Conservation (phyloP, 2,888 invertebrate genomes). For the Torymus aiolomorphi region DNA sequence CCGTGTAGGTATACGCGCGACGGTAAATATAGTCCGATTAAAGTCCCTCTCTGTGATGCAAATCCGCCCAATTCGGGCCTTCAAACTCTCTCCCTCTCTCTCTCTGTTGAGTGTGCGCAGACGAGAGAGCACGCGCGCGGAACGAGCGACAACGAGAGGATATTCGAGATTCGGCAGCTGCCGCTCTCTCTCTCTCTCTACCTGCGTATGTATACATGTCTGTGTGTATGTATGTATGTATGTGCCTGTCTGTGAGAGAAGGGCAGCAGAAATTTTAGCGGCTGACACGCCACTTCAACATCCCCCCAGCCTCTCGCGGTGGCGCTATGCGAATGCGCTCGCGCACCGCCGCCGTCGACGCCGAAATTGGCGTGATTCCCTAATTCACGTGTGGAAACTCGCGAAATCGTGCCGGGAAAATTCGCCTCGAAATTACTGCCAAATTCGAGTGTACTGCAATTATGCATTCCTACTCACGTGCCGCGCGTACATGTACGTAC, state of each 20-base stretch:
- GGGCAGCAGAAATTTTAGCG: slow-evolving; percentile 15
- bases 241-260: background rate
- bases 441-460: slow-evolving; percentile 51
- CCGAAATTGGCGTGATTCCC: slow-evolving; percentile 48
- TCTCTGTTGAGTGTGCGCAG: slow-evolving; percentile 10
- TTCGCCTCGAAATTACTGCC: slow-evolving; percentile 48
- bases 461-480: slow-evolving; percentile 47
- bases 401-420: slow-evolving; percentile 49
- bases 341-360: background rate
- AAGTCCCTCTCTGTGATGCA: slow-evolving; percentile 47
- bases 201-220: too few relatives aligned
- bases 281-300: slow-evolving; percentile 6
- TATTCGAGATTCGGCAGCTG: background rate
- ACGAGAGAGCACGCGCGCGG: background rate
- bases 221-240: too few relatives aligned
- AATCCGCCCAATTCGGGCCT: slow-evolving; percentile 45
- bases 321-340: background rate
- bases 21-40: slow-evolving; percentile 51
- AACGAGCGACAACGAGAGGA: slow-evolving; percentile 21
- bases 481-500: background rate
- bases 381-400: slow-evolving; percentile 52
- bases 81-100: slow-evolving; percentile 17
- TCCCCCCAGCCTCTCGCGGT: background rate
- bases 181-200: background rate
- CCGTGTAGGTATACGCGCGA: background rate